Conservation (phyloP, 1,140 invertebrate genomes). For the Oscheius sp. region DNA sequence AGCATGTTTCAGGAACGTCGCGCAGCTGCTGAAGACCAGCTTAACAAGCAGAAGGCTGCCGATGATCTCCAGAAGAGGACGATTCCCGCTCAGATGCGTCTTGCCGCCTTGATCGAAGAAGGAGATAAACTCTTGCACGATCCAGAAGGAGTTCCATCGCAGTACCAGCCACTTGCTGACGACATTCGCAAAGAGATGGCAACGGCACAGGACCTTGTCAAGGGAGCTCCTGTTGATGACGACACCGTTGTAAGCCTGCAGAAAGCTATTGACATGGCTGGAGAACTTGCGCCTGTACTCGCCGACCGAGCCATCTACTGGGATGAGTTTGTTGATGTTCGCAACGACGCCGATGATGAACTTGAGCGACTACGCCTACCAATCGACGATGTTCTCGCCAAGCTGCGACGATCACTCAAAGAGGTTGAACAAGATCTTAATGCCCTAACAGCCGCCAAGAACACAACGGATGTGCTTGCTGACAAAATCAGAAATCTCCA, state of each 20-base stretch:
- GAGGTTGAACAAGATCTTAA: slow-evolving; percentile 43
- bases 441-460: slow-evolving; percentile 18
- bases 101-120: slow-evolving; percentile 38
- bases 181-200: slow-evolving; percentile 32
- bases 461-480: slow-evolving; percentile 1
- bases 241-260: slow-evolving; percentile 12
- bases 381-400: slow-evolving; percentile 39
- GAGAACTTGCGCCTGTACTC: slow-evolving; percentile 36
- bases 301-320: slow-evolving; percentile 30
- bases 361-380: slow-evolving; percentile 42
- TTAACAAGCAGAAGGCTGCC: slow-evolving; percentile 37
- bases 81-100: slow-evolving; percentile 18
- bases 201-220: slow-evolving; percentile 13
- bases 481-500: slow-evolving; percentile 43
- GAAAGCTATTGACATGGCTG: slow-evolving; percentile 20
- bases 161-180: slow-evolving; percentile 32
- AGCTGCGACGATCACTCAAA: slow-evolving; percentile 28
- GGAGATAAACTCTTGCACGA: slow-evolving; percentile 40
- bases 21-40: slow-evolving; percentile 26
- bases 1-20: slow-evolving; percentile 12
- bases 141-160: slow-evolving; percentile 41
- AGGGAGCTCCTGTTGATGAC: slow-evolving; percentile 21
- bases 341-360: slow-evolving; percentile 34
- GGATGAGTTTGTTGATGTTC: slow-evolving; percentile 42
- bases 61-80: slow-evolving; percentile 16